phyloP scores from a whole-genome alignment of 2,113 vertebrate genomes.

The Suricata suricatta region DNA sequence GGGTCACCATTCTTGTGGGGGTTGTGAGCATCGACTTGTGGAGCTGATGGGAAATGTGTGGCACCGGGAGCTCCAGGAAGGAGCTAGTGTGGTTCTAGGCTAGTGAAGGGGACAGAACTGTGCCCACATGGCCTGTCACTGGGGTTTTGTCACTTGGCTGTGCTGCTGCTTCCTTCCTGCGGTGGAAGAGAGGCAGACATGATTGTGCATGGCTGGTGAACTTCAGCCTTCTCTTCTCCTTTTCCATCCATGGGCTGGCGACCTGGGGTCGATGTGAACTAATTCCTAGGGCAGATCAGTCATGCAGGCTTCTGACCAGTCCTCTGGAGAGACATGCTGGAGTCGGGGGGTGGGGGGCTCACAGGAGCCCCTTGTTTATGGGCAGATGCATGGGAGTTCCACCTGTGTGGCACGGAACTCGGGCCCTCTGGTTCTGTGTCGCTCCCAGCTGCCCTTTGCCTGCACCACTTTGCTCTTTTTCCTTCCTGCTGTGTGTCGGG shows the following conservation, averaged over 20 bases:
- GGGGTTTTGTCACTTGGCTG: slow-evolving; percentile 1
- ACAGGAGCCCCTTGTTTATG: slow-evolving; percentile 70
- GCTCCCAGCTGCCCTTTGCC: not conserved
- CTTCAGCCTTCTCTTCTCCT: not conserved
- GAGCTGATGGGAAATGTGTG: not conserved
- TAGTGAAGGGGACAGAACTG: not conserved
- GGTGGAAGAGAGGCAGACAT: not conserved
- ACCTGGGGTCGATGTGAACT: slow-evolving; percentile 6
- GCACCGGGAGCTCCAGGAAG: not conserved
- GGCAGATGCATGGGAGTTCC: slow-evolving; percentile 69
- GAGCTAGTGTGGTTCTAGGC: not conserved
- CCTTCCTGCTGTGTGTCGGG: not conserved
- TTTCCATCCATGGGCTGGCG: not conserved
- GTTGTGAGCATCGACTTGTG: not conserved
- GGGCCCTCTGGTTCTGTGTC: slow-evolving; percentile 66
- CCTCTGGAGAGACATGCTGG: slow-evolving; percentile 79
- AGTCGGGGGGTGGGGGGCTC: slow-evolving; percentile 54
- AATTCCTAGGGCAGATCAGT: slow-evolving; percentile 77
- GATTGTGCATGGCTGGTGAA: not conserved
- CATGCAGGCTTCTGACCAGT: slow-evolving; percentile 74
- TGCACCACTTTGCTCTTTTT: not conserved
- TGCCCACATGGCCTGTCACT: not conserved
- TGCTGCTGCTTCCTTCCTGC: not conserved
- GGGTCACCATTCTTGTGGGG: not conserved
- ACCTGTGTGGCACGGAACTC: slow-evolving; percentile 46